phyloP scores from a whole-genome alignment of 2,797 vertebrate genomes.

The Macrochelys suwanniensis region DNA sequence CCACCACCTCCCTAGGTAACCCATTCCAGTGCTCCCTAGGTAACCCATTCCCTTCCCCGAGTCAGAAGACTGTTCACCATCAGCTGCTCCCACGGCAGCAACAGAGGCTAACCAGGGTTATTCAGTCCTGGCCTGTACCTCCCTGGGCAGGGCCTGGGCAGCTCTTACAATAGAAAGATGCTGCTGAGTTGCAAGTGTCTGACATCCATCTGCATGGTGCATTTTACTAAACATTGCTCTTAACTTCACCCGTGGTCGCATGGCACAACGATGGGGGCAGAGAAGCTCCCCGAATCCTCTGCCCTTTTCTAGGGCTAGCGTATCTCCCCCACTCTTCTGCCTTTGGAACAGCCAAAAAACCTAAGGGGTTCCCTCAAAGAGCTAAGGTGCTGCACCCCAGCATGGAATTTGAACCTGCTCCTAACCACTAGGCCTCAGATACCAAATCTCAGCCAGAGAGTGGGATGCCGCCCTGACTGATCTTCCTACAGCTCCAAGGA shows the following conservation, averaged over 20 bases:
- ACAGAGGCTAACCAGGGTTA: background rate
- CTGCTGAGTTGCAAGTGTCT: background rate
- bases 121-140: background rate
- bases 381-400: background rate
- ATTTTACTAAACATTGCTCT: background rate
- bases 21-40: too few relatives aligned
- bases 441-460: fast-evolving
- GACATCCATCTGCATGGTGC: background rate
- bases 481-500: fast-evolving
- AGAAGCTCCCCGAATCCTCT: background rate
- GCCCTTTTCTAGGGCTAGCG: background rate
- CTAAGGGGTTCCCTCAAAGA: background rate
- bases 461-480: fast-evolving
- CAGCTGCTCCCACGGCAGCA: background rate
- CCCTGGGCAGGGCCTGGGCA: fast-evolving
- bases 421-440: background rate
- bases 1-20: too few relatives aligned
- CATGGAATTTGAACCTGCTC: background rate
- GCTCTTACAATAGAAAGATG: background rate
- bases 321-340: background rate
- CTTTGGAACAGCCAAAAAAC: too few relatives aligned
- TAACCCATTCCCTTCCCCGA: background rate
- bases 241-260: too few relatives aligned
- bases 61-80: background rate
- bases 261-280: background rate